These are phyloP conservation scores for Halcyon malimbica DNA, from an alignment of 2,113 vertebrate species.

Conservation along the genomic window DNA sequence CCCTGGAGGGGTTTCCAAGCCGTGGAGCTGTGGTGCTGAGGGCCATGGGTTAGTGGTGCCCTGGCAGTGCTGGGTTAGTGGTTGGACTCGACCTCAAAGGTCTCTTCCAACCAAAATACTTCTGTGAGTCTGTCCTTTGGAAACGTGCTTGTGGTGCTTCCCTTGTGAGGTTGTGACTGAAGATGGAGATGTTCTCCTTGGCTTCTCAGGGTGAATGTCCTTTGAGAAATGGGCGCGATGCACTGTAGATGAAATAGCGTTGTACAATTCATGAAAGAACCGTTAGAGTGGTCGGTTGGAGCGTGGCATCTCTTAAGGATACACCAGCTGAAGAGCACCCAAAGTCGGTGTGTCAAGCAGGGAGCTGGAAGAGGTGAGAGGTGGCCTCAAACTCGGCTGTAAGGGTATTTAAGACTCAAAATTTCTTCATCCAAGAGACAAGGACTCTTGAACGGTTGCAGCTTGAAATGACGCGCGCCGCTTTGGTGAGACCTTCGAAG, in stretches of 20 bases:
- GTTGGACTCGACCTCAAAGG: too few relatives aligned
- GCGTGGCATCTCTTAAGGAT: background rate
- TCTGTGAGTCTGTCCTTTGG: background rate
- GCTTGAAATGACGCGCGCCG: background rate
- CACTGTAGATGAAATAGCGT: background rate
- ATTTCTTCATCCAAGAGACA: background rate
- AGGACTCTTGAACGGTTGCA: background rate
- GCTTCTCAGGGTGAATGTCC: fast-evolving
- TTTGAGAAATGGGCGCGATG: background rate
- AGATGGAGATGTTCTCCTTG: background rate
- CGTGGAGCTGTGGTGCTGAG: too few relatives aligned
- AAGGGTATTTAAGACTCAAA: background rate
- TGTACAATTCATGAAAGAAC: background rate
- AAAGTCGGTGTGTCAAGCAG: fast-evolving
- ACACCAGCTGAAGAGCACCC: background rate
- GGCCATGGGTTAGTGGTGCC: too few relatives aligned
- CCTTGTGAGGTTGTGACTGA: background rate
- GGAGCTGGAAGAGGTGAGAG: background rate
- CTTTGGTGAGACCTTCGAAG: background rate
- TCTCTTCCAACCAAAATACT: too few relatives aligned
- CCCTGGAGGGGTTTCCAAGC: too few relatives aligned
- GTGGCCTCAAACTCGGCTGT: background rate
- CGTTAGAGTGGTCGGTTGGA: background rate
- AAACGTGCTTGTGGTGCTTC: fast-evolving
- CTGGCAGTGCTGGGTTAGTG: too few relatives aligned